Percentiles rank a stretch among this genome's conserved stretches.
Evolutionary conservation across 2,797 vertebrate genomes (phyloP).

Genomic region (Pipistrellus nathusii): DNA sequence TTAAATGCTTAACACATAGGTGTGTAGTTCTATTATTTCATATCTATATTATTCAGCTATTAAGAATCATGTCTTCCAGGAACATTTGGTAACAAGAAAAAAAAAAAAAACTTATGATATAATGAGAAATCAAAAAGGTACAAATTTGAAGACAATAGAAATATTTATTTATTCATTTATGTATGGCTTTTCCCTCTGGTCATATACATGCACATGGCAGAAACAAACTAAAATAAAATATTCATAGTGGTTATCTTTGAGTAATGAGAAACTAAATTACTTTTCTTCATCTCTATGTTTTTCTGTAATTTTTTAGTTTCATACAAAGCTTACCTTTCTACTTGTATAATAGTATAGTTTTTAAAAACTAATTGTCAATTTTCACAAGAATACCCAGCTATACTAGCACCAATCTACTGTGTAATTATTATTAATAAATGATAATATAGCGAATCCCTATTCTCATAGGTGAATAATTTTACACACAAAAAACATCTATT

Average conservation of each 20-base stretch:
- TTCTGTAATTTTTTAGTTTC: constrained; percentile 21
- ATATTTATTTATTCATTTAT: constrained; percentile 14
- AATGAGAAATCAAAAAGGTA: constrained; percentile 52
- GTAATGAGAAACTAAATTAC: not conserved
- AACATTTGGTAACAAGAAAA: constrained; percentile 19
- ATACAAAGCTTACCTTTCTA: not conserved
- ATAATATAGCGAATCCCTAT: constrained; percentile 28
- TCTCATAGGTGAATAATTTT: not conserved
- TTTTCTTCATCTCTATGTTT: not conserved
- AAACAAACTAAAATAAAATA: not conserved
- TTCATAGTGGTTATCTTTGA: not conserved
- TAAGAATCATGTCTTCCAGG: constrained; percentile 37
- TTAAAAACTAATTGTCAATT: not conserved
- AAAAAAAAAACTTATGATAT: not conserved
- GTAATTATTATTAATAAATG: constrained; percentile 58
- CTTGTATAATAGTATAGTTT: constrained; percentile 5
- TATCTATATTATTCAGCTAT: not conserved
- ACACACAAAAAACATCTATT: constrained; percentile 43
- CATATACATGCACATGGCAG: not conserved
- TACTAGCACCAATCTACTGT: not conserved
- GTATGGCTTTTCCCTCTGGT: not conserved
- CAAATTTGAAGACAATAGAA: not conserved
- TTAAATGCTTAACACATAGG: not conserved
- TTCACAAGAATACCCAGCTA: not conserved
- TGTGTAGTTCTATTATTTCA: not conserved